Percentiles rank a stretch among this genome's conserved stretches.
phyloP scores from a whole-genome alignment of 1,140 invertebrate genomes.

The Leucophenga varia region DNA sequence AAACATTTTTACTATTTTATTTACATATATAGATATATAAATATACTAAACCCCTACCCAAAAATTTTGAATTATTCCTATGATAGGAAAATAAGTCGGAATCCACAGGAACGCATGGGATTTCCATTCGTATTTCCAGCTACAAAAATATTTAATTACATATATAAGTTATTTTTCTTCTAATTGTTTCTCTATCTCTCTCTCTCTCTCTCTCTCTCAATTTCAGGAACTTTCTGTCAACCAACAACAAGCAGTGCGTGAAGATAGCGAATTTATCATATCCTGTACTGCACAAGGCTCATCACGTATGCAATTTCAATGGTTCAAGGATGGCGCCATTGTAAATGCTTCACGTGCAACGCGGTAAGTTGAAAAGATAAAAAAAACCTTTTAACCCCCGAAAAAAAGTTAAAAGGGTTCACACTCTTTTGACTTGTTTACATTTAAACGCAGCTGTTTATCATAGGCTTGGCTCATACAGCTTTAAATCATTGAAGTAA shows the following conservation, averaged over 20 bases:
- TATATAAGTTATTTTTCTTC: no score
- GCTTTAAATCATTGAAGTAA: slow-evolving; percentile 4
- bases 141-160: no score
- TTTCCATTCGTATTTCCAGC: no score
- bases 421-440: no score
- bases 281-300: slow-evolving; percentile 76
- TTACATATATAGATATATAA: no score
- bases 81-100: no score
- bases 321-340: slow-evolving; percentile 77
- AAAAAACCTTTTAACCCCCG: no score
- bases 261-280: slow-evolving; percentile 73
- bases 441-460: slow-evolving; percentile 5
- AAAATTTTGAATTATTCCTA: no score
- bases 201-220: slow-evolving; percentile 20
- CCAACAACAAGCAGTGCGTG: slow-evolving; percentile 66
- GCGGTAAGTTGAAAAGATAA: slow-evolving; percentile 60
- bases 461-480: not conserved
- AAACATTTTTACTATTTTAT: no score
- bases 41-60: no score
- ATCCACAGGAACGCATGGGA: no score
- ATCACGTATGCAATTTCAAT: slow-evolving; percentile 70
- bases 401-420: no score
- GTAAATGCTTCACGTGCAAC: slow-evolving; percentile 71
- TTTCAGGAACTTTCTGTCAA: slow-evolving; percentile 65
- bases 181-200: slow-evolving; percentile 6